A percentile compares a stretch with the other conserved stretches of the same genome.
Evolutionary conservation across 92 coral and sea anemone species (phyloP).

Genomic region (Porites lobata): DNA sequence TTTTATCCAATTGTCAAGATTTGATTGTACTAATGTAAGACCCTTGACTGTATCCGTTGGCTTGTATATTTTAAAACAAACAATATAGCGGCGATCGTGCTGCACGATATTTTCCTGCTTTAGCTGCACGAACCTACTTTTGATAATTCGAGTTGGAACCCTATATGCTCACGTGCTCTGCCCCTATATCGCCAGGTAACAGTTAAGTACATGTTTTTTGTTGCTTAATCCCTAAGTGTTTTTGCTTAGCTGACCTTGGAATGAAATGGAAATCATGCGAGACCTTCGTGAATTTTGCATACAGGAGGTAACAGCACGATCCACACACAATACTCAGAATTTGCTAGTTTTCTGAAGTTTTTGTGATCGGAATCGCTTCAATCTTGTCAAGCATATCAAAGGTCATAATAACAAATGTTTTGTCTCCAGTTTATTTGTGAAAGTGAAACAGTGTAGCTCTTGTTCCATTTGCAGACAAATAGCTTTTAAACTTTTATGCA

Average conservation of each 20-base stretch:
- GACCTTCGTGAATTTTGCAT: constrained; percentile 1
- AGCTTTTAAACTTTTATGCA: background rate
- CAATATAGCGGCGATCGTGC: constrained; percentile 4
- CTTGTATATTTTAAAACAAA: constrained; percentile 7
- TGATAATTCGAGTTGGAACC: background rate
- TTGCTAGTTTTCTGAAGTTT: background rate
- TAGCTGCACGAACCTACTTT: background rate
- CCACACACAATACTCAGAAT: background rate
- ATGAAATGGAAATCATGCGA: background rate
- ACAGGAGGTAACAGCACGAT: constrained; percentile 13
- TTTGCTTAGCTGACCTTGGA: constrained; percentile 5
- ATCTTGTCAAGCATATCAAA: background rate
- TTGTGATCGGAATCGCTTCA: background rate
- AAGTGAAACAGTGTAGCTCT: background rate
- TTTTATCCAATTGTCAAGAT: constrained; percentile 19
- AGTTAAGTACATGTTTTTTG: constrained; percentile 1
- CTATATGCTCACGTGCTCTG: background rate
- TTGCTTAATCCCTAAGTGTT: background rate
- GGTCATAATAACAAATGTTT: constrained; percentile 9
- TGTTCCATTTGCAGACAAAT: background rate
- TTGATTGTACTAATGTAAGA: constrained; percentile 1
- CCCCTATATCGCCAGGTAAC: background rate
- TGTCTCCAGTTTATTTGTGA: background rate
- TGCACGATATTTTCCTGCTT: background rate
- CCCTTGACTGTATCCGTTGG: constrained; percentile 24